Base-by-base conservation (phyloP, 2,797 vertebrate genomes). In the Syngnathus rostellatus region DNA sequence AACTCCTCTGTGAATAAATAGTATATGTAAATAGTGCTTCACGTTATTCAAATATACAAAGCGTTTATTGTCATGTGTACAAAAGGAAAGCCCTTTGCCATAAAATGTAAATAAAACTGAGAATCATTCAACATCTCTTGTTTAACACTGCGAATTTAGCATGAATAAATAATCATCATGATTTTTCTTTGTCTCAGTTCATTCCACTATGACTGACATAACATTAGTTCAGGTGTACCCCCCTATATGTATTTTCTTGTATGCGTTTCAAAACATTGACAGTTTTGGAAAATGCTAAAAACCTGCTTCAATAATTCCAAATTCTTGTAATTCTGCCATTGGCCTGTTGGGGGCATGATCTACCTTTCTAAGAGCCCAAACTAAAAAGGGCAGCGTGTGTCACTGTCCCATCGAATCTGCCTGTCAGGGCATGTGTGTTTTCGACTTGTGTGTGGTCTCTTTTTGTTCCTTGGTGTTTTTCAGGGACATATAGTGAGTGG, bases 301-400 rank as follows among this genome's bases (percentile, higher is more conserved):
- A 38, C 4, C 12, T 7, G 54, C 54, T 31, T 37, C 6, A 2
- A 55, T 53, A 25, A 6, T 16, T 11, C 11, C 5, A 53, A 61
- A 65, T 41, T 43, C 55, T 17, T 82, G 83, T 19, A 82, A 69
- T 87, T 76, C 81, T 39, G 1, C 10, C 12, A 55, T 1, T 57
- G 72, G 63, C 83, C 89, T 87, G 75, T 45, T 81, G 90, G 83
- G 89, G 90, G 89, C 87, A 75, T 57, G 70, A 59, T 88, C 65
- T 64, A 60, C 77, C 82, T 81, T 70, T 57, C 60, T 68, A 73
- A 76, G 51, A 67, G 11, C 40, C 21, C 12, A 25, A 60, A 40
- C 48, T 25, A 60, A 50, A 53, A 54, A 58, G 39, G 53, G 62
- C 43, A 11, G 58, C 66, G 65, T 60, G 10, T n/a, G 1, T 59